These are phyloP conservation scores for Brienomyrus brachyistius DNA, from an alignment of 2,113 vertebrate species.

Conservation along the genomic window DNA sequence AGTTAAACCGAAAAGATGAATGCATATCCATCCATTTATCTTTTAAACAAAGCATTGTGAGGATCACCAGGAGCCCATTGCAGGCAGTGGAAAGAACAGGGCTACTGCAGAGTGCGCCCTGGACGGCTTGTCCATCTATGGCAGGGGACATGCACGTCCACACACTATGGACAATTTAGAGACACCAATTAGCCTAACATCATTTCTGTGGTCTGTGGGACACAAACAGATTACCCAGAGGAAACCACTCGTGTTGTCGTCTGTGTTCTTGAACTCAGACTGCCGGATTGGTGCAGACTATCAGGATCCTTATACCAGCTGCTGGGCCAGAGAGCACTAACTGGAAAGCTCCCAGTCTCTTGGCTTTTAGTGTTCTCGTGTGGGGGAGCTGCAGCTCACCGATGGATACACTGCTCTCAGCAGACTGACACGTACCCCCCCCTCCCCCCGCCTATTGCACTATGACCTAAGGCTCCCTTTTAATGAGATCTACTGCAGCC, in stretches of 20 bases:
- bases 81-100: not conserved
- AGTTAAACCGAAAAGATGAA: not conserved
- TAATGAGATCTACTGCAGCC: constrained; percentile 18
- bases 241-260: not conserved
- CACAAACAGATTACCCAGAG: not conserved
- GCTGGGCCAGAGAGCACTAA: not conserved
- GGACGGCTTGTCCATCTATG: not conserved
- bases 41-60: not conserved
- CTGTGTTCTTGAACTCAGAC: not conserved
- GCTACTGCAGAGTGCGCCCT: not conserved
- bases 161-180: not conserved
- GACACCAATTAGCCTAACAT: not conserved
- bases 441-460: not conserved
- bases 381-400: not conserved
- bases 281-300: not conserved
- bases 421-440: not conserved
- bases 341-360: not conserved
- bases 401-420: not conserved
- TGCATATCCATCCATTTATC: not conserved
- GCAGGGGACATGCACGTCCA: not conserved
- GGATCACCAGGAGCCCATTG: not conserved
- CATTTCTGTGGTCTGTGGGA: not conserved
- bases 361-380: not conserved
- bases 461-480: constrained; percentile 17
- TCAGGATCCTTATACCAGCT: not conserved